Base-by-base conservation (phyloP, 2,113 vertebrate genomes). In the Neotoma lepida region DNA sequence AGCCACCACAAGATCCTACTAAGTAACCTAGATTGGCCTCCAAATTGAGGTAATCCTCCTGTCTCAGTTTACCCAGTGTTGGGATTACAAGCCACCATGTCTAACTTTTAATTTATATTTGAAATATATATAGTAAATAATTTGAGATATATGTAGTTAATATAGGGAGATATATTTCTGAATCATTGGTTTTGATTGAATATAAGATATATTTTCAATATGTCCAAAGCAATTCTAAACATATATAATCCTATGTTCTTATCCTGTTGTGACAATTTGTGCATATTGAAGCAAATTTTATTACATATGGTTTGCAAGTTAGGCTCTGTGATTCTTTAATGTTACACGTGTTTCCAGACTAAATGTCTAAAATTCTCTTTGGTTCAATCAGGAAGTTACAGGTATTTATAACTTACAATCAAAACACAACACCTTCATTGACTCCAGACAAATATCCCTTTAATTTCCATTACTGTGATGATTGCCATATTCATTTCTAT, bases 81-180 rank as follows among this genome's bases (percentile, higher is more conserved):
- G 8, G 26, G 58, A 64, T 46, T 64, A 33, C 15, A 85, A 28
- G 13, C 58, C 9, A 46, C 15, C 28, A 64, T 85, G 26, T 8
- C 15, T 58, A 26, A 12, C 17, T 80, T 26, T 93, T 33, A 66
- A 74, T 95, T 86, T 89, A 58, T 89, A n/a, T 61, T 89, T 91
- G 1, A 51, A 33, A 54, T 51, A 80, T n/a, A n/a, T 81, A 17
- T 68, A 44, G 26, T 74, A 80, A 93, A 54, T 58, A 56, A n/a
- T 86, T 86, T 91, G 0, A 58, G 28, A 54, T 51, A 80, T 73
- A 84, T 81, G 17, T 63, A 39, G 20, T 74, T 74, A 93, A 61
- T 44, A 56, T 39, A 90, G 86, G 84, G 51, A 6, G 12, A 73
- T 61, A 87, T 8, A 10, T 88, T 76, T 80, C 20, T 88, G 85